A percentile compares a stretch with the other conserved stretches of the same genome.
phyloP scores from a whole-genome alignment of 2,113 vertebrate species.

The Piaya cayana region DNA sequence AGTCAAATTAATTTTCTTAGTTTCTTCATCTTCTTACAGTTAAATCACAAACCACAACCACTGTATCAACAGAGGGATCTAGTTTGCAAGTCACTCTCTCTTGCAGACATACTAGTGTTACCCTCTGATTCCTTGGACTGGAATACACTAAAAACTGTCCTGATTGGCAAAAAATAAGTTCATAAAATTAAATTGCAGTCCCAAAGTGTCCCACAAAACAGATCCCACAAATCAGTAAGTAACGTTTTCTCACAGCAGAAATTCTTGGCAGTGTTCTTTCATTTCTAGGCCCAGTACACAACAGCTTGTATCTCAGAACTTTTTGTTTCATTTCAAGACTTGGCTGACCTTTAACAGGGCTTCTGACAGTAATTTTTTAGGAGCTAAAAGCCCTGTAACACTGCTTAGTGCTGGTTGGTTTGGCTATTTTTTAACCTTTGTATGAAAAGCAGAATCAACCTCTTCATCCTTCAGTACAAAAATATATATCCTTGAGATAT shows the following conservation, averaged over 20 bases:
- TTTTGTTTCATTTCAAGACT: background rate
- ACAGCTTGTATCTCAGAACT: background rate
- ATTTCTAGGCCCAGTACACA: background rate
- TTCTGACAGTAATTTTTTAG: background rate
- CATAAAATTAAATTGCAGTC: background rate
- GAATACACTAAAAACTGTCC: background rate
- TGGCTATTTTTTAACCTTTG: fast-evolving
- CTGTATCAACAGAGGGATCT: background rate
- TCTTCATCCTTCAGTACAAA: background rate
- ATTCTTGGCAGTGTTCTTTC: background rate
- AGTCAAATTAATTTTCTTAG: background rate
- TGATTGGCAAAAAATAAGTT: background rate
- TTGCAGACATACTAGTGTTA: background rate
- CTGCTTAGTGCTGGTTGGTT: background rate
- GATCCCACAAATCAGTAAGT: background rate
- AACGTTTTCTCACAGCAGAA: background rate
- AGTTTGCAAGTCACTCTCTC: background rate
- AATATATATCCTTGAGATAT: background rate
- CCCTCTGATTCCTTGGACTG: background rate
- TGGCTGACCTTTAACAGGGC: background rate
- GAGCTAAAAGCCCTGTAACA: background rate
- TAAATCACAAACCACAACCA: background rate
- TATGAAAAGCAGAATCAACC: background rate
- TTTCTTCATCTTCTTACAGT: background rate
- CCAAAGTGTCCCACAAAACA: background rate